These are phyloP conservation scores for Stercorarius parasiticus DNA, from an alignment of 2,113 vertebrate genomes.

Conservation along the genomic window DNA sequence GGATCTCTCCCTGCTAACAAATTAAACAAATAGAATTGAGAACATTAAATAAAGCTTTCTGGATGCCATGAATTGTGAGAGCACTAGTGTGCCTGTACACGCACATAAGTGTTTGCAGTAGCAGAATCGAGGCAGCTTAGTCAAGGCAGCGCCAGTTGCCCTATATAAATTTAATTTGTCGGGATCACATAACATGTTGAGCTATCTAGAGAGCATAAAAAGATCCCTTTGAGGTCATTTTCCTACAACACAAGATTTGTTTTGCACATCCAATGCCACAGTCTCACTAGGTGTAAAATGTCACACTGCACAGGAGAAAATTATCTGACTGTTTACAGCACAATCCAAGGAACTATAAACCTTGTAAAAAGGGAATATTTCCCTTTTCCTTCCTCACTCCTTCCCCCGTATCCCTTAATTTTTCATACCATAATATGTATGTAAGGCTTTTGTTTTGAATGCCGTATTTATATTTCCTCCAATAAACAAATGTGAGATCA, in stretches of 20 bases:
- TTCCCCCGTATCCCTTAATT: neutral
- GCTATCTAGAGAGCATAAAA: neutral
- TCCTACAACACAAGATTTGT: neutral
- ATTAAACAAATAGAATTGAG: conserved; percentile 26
- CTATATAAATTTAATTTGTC: conserved; percentile 22
- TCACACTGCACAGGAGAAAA: neutral
- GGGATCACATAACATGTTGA: neutral
- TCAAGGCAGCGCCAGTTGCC: neutral
- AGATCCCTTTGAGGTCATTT: neutral
- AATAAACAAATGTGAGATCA: conserved; percentile 31
- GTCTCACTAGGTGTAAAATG: neutral
- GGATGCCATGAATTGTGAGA: neutral
- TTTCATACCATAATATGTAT: neutral
- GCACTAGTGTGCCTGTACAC: neutral
- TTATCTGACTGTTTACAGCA: neutral
- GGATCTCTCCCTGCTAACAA: conserved; percentile 2
- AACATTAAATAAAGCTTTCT: conserved; percentile 18
- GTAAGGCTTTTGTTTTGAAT: neutral
- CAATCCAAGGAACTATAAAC: neutral
- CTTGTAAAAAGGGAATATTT: neutral
- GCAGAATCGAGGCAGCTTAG: neutral
- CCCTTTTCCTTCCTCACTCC: neutral
- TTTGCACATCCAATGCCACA: neutral
- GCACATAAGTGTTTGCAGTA: neutral
- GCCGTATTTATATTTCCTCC: conserved; percentile 14